Percentiles rank a stretch among this genome's conserved stretches.
These are phyloP conservation scores for Pongo abelii DNA, from an alignment of 2,113 vertebrate species.

Conservation along the genomic window DNA sequence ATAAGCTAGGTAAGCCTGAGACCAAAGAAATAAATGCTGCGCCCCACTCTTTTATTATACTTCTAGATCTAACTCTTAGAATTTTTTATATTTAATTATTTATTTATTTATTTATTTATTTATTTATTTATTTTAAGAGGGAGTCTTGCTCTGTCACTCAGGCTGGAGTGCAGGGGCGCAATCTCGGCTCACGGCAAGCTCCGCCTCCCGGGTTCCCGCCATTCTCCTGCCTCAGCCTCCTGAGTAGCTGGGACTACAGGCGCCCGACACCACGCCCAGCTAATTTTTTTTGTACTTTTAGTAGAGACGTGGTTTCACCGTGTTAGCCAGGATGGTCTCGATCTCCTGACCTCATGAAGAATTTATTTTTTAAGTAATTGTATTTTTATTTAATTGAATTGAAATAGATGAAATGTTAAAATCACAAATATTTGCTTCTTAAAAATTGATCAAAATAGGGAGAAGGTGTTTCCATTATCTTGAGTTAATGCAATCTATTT, in stretches of 20 bases:
- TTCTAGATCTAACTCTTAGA: not conserved
- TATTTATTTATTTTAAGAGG: too few relatives aligned
- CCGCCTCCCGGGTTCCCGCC: too few relatives aligned
- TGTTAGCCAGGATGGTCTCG: too few relatives aligned
- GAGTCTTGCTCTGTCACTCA: too few relatives aligned
- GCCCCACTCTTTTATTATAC: not conserved
- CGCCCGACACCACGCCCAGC: too few relatives aligned
- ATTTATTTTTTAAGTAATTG: not conserved
- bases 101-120: too few relatives aligned
- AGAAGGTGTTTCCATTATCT: not conserved
- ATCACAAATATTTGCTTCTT: slow-evolving; percentile 44
- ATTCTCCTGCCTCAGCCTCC: too few relatives aligned
- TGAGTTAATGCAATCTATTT: not conserved
- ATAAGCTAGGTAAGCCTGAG: not conserved
- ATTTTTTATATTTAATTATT: not conserved
- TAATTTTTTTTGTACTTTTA: too few relatives aligned
- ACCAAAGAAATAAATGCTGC: not conserved
- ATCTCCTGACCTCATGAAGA: not conserved
- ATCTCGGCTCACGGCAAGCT: too few relatives aligned
- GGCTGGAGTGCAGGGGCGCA: too few relatives aligned
- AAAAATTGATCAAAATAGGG: not conserved
- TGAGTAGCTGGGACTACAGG: too few relatives aligned
- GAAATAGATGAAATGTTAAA: slow-evolving; percentile 17
- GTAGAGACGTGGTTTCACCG: too few relatives aligned
- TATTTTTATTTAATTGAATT: slow-evolving; percentile 44